These are phyloP conservation scores for Macaria liturata DNA, from an alignment of 2,888 invertebrate genomes.

Conservation along the genomic window DNA sequence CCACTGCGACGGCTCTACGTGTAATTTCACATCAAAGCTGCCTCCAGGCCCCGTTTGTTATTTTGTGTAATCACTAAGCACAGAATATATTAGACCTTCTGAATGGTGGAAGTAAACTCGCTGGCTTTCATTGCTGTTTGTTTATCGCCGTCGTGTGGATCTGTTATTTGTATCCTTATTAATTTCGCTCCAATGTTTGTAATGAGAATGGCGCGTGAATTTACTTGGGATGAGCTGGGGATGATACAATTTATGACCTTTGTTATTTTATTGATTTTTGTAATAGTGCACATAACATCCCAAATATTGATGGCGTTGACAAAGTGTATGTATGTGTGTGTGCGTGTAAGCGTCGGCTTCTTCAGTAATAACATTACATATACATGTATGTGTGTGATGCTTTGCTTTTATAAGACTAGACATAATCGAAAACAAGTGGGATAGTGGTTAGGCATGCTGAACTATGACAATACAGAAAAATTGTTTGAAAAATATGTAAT, in stretches of 20 bases:
- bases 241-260: background rate
- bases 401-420: too few species aligned
- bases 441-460: too few species aligned
- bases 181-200: constrained; percentile 10
- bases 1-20: constrained; percentile 53
- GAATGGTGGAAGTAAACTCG: constrained; percentile 37
- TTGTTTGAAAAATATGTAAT: too few species aligned
- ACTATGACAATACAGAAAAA: too few species aligned
- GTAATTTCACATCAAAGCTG: constrained; percentile 69
- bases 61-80: constrained; percentile 65
- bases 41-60: constrained; percentile 62
- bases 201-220: constrained; percentile 2
- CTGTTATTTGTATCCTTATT: constrained; percentile 16
- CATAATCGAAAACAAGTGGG: background rate
- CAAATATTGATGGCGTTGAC: too few species aligned
- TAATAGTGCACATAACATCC: too few species aligned
- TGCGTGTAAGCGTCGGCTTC: too few species aligned
- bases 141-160: constrained; percentile 26
- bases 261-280: too few species aligned
- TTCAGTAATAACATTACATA: too few species aligned
- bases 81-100: constrained; percentile 54
- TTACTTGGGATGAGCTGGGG: background rate
- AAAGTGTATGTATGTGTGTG: too few species aligned
- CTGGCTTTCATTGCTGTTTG: constrained; percentile 28
- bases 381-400: too few species aligned